Conservation (phyloP, 2,113 vertebrate genomes). For the Protobothrops mucrosquamatus region DNA sequence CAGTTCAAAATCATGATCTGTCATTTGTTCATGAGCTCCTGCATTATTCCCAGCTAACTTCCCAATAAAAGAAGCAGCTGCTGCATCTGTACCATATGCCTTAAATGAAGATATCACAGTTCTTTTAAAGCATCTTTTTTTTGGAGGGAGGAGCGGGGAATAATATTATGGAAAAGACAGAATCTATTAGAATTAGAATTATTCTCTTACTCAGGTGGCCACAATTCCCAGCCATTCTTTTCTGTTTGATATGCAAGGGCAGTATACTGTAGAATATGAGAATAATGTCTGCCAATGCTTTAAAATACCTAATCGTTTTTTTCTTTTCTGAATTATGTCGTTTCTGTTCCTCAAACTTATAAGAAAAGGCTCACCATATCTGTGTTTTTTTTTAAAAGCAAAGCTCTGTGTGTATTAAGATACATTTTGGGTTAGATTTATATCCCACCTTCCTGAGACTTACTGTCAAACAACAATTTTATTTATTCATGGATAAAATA, state of each 20-base stretch:
- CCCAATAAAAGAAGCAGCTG: conserved; percentile 51
- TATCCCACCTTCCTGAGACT: not conserved
- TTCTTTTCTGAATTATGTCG: not conserved
- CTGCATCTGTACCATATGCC: conserved; percentile 50
- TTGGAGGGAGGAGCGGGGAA: not conserved
- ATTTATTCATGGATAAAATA: not conserved
- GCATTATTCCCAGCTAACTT: conserved; percentile 48
- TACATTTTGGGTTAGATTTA: not conserved
- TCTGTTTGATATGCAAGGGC: conserved; percentile 29
- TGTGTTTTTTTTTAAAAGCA: not conserved
- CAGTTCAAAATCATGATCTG: conserved; percentile 49
- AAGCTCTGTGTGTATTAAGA: not conserved
- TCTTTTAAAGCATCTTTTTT: conserved; percentile 41
- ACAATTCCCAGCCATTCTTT: conserved; percentile 39
- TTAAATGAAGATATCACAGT: conserved; percentile 43
- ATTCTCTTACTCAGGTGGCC: conserved; percentile 33
- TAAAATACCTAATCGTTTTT: not conserved
- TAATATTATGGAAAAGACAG: conserved; percentile 38
- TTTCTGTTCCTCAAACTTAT: not conserved
- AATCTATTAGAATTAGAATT: conserved; percentile 57
- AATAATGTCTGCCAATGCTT: conserved; percentile 16
- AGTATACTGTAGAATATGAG: not conserved
- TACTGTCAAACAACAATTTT: not conserved
- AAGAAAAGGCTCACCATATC: not conserved
- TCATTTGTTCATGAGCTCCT: conserved; percentile 42